These are phyloP conservation scores for Coracias cyanogaster DNA, from an alignment of 2,797 vertebrate species.

Conservation along the genomic window DNA sequence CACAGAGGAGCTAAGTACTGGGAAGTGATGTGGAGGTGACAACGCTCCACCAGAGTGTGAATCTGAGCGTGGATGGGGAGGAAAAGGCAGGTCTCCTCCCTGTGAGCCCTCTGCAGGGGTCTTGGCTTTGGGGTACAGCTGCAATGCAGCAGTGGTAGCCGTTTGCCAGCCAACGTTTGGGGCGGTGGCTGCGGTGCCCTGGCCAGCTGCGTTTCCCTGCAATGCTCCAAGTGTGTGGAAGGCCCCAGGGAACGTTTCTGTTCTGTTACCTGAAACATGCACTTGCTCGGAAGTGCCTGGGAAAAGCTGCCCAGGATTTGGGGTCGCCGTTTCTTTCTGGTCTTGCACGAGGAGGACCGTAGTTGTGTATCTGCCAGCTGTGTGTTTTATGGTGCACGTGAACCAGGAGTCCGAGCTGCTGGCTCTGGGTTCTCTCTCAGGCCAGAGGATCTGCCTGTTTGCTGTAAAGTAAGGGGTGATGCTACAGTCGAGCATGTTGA, in stretches of 20 bases:
- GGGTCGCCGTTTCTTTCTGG: not conserved
- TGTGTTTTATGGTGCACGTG: conserved; percentile 72
- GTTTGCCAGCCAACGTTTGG: not conserved
- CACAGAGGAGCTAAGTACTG: not conserved
- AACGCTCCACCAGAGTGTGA: not conserved
- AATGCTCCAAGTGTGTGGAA: fast-evolving
- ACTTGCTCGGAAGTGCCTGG: conserved; percentile 65
- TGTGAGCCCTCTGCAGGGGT: not conserved
- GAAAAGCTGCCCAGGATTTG: not conserved
- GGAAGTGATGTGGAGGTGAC: not conserved
- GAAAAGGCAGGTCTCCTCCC: not conserved
- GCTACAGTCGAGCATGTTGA: conserved; percentile 75
- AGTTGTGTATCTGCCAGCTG: conserved; percentile 63
- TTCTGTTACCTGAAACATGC: conserved; percentile 73
- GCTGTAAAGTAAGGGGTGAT: conserved; percentile 75
- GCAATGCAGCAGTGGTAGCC: not conserved
- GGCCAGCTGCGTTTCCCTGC: not conserved
- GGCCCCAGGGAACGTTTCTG: not conserved
- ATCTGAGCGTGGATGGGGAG: fast-evolving
- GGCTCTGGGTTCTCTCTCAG: conserved; percentile 20
- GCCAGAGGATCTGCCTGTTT: conserved; percentile 78
- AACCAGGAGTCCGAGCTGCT: conserved; percentile 77
- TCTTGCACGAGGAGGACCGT: conserved; percentile 75
- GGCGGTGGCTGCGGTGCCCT: not conserved
- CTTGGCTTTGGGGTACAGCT: not conserved